Base-by-base conservation (phyloP, 2,113 vertebrate species). In the Porphyrio hochstetteri region DNA sequence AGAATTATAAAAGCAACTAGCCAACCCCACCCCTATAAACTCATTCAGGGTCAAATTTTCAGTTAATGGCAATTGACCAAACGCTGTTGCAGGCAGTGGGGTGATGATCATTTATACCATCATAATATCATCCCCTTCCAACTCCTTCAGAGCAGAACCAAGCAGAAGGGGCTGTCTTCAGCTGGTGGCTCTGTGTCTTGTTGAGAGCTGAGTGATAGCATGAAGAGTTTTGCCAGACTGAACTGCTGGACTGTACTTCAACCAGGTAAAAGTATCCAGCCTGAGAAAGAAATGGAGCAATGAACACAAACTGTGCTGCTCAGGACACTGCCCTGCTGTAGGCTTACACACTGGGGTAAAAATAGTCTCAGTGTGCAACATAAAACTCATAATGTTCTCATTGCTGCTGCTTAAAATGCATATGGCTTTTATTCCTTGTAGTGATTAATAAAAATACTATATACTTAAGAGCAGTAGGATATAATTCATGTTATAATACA, bases 1-100 rank as follows among this genome's bases (percentile, higher is more conserved):
- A 40, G 12, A 82, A 48, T 42, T 69, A 23, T 16, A 25, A 59
- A 90, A 90, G 3, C 17, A 70, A 16, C 11, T 4, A 9, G 53
- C 4, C 50, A 72, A 18, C 29, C 12, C 4, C 0, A 0, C 64
- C 13, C 29, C 28, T 6, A 61, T 61, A 7, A 82, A 40, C 20
- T 14, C 3, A 33, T 10, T n/a, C 20, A 40, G 55, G 29, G n/a
- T 14, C 21, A 44, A 42, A 57, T 86, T 78, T 82, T 85, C 25
- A 21, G 13, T 31, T 69, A 10, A 7, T 10, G 21, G 25, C 38
- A 33, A 29, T 5, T 57, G 42, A 84, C 21, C 19, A 40, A 50
- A 24, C 4, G 5, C 13, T 63, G 3, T 9, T 64, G 29, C 5
- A 35, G 29, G 23, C 9, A 33, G 2, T 40, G 19, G 10, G 35